Percentiles rank a stretch among this genome's conserved stretches.
phyloP scores from a whole-genome alignment of 1,140 invertebrate genomes.

The Sesamia nonagrioides region DNA sequence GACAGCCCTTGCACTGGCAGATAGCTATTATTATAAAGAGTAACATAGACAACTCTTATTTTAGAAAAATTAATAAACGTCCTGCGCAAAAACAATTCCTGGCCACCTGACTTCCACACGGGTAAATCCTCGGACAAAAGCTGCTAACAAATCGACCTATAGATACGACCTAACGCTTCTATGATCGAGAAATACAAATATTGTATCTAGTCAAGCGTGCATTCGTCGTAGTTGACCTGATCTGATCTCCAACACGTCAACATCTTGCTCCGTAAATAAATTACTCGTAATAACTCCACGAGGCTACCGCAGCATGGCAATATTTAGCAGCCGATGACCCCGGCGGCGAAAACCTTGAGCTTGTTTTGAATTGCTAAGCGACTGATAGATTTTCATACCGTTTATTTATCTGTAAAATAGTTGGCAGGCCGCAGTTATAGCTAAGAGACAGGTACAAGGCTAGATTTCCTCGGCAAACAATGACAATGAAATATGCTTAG shows the following conservation, averaged over 20 bases:
- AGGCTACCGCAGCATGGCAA: background rate
- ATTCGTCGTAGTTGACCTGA: background rate
- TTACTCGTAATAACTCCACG: background rate
- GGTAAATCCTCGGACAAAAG: too few relatives aligned
- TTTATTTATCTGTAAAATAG: background rate
- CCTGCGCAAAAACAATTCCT: too few relatives aligned
- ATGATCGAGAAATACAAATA: too few relatives aligned
- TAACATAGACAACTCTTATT: too few relatives aligned
- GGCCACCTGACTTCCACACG: too few relatives aligned
- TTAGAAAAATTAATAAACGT: too few relatives aligned
- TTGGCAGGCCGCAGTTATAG: background rate
- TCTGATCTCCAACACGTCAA: conserved; percentile 2
- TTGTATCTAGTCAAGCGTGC: too few relatives aligned
- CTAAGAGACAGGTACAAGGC: background rate
- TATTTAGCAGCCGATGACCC: conserved; percentile 11
- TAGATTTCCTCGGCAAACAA: background rate
- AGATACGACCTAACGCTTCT: too few relatives aligned
- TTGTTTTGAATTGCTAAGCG: conserved; percentile 24
- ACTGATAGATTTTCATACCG: conserved; percentile 14
- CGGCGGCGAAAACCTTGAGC: conserved; percentile 3
- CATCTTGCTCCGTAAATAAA: conserved; percentile 6
- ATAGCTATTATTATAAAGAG: too few relatives aligned
- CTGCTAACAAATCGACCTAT: too few relatives aligned
- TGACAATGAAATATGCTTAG: background rate
- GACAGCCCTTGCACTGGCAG: too few relatives aligned